These are phyloP conservation scores for Zalophus californianus DNA, from an alignment of 2,797 vertebrate species.

Conservation along the genomic window DNA sequence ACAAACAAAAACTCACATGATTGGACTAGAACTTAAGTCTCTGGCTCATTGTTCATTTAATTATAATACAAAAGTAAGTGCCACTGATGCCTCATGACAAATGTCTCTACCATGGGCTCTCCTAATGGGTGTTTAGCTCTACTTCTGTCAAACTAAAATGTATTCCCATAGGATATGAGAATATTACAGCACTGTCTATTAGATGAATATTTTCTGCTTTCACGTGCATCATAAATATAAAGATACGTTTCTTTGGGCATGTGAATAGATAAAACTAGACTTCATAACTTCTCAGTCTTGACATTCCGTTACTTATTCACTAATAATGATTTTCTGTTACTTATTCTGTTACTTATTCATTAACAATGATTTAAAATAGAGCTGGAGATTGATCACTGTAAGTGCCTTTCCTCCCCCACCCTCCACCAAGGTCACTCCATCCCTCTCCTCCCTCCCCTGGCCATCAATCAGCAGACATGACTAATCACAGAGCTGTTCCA, in stretches of 20 bases:
- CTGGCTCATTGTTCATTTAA: background rate
- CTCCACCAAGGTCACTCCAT: background rate
- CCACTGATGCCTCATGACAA: background rate
- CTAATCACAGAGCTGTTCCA: background rate
- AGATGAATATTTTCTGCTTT: background rate
- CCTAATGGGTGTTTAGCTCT: background rate
- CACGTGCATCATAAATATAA: background rate
- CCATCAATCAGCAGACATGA: background rate
- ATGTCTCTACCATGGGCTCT: background rate
- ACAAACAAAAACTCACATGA: background rate
- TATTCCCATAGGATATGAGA: background rate
- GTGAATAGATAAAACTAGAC: background rate
- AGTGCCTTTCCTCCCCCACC: background rate
- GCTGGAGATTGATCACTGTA: background rate
- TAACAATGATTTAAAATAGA: background rate
- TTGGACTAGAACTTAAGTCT: background rate
- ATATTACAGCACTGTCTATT: background rate
- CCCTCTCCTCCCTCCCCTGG: background rate
- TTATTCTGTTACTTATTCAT: no score
- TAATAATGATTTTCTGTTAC: background rate
- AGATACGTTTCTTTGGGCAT: background rate
- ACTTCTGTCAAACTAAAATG: background rate
- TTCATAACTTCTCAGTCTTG: background rate
- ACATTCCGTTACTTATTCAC: background rate
- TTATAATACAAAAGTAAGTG: background rate